A percentile compares a stretch with the other conserved stretches of the same genome.
Conservation (phyloP, 1,140 invertebrate genomes). For the Bradysia coprophila region DNA sequence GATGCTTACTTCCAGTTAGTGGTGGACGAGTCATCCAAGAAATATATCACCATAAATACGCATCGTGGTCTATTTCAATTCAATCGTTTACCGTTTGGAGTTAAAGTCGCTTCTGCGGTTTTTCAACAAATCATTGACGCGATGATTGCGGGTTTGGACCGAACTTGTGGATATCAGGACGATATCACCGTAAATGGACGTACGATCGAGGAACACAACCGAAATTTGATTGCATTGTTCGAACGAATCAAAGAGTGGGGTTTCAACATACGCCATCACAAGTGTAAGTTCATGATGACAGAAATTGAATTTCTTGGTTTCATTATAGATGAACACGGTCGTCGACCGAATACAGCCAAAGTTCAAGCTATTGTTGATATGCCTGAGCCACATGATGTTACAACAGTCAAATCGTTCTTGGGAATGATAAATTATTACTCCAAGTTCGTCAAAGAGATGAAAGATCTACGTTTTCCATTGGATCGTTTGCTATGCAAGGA, state of each 20-base stretch:
- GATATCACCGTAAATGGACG: conserved; percentile 1
- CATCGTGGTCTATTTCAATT: conserved; percentile 7
- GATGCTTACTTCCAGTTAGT: conserved; percentile 10
- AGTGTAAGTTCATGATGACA: no score
- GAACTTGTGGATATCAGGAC: no score
- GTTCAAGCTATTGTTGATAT: no score
- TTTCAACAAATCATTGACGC: conserved; percentile 5
- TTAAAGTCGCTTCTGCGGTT: conserved; percentile 8
- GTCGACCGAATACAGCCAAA: no score
- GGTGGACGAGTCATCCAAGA: conserved; percentile 5
- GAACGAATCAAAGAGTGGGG: no score
- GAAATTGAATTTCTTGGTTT: no score
- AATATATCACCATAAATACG: conserved; percentile 9
- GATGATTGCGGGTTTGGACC: conserved; percentile 4
- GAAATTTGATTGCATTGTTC: no score
- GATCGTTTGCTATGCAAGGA: conserved; percentile 9
- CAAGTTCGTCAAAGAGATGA: conserved; percentile 10
- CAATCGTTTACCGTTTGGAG: conserved; percentile 8
- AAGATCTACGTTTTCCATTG: conserved; percentile 7
- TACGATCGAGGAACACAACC: conserved; percentile 5
- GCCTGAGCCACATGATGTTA: no score
- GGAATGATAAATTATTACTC: conserved; percentile 13
- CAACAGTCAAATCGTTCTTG: conserved; percentile 8
- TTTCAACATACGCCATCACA: no score
- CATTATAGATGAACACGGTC: no score